Percentiles rank a stretch among this genome's conserved stretches.
These are phyloP conservation scores for Sminthopsis crassicaudata DNA, from an alignment of 2,113 vertebrate genomes.

Conservation along the genomic window DNA sequence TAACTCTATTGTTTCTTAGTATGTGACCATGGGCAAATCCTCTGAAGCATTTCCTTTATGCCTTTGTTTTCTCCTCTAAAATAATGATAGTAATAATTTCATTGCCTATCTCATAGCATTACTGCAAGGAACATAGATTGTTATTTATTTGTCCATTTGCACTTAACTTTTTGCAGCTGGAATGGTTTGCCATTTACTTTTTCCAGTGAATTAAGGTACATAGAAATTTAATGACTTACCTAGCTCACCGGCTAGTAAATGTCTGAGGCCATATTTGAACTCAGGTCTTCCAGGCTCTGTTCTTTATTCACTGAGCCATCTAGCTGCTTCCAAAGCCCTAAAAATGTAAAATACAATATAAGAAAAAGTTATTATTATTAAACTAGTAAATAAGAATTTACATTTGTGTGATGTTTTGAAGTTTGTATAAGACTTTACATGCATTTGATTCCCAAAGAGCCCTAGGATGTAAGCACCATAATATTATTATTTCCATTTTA, in stretches of 20 bases:
- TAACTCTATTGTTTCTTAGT: neutral
- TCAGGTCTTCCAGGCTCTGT: neutral
- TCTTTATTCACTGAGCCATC: neutral
- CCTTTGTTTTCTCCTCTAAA: constrained; percentile 2
- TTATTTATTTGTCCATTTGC: neutral
- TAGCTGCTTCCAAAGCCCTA: neutral
- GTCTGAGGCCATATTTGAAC: neutral
- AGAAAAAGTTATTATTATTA: neutral
- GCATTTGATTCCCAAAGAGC: neutral
- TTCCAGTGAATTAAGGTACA: neutral
- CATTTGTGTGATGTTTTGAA: neutral
- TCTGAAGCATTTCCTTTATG: neutral
- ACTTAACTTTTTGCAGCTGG: neutral
- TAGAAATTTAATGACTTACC: neutral
- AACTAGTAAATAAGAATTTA: neutral
- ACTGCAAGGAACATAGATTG: neutral
- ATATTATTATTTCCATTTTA: neutral
- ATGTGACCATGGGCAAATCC: neutral
- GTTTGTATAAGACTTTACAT: neutral
- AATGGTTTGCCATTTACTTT: neutral
- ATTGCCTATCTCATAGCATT: neutral
- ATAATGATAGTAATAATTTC: neutral
- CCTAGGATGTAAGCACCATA: neutral
- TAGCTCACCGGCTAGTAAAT: neutral
- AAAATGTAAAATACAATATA: neutral